Evolutionary conservation across 2,113 vertebrate species (phyloP), one percentile per base, ranked within the genome.

Genomic region (Trematocara unimaculatum): DNA sequence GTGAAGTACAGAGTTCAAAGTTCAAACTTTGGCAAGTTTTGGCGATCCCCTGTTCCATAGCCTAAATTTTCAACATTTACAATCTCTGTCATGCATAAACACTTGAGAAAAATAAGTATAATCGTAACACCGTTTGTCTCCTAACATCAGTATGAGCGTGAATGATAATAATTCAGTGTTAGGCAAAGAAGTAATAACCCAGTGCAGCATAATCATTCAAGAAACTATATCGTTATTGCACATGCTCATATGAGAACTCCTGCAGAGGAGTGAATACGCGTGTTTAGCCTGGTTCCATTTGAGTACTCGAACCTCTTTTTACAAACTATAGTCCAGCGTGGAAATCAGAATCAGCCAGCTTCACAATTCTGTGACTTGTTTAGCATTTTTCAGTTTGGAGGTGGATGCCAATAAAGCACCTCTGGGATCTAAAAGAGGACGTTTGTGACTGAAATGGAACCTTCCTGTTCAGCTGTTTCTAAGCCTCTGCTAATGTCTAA

Each of bases 21-120:
- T 83, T 93, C 91, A 96, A 96, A 96, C 93, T 96, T 96, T 96
- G 96, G 96, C 96, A 96, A 94, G 91, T 94, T 91, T 87, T 91
- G 93, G 94, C 81, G 87, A 91, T 89, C 80, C 64, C 87, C 81
- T 77, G 89, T 90, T 87, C 89, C 56, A 78, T 83, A 82, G 74
- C 26, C 85, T 87, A 56, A 40, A 79, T 82, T 86, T 67, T 26
- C 88, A 49, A 81, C 56, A 31, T 82, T 84, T 38, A 86, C 84
- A 88, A 82, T 84, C 87, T 83, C 84, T 88, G 85, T 91, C 93
- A 96, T 95, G 94, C 95, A 94, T 88, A 77, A 91, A 92, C 90
- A 93, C 93, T 93, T 49, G 38, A 89, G 82, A 78, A 83, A 87
- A 82, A 83, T 86, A 87, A 85, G 42, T 83, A 89, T 81, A 91